A percentile compares a stretch with the other conserved stretches of the same genome.
Conservation (phyloP, 1,140 invertebrate genomes). For the Cydia splendana region DNA sequence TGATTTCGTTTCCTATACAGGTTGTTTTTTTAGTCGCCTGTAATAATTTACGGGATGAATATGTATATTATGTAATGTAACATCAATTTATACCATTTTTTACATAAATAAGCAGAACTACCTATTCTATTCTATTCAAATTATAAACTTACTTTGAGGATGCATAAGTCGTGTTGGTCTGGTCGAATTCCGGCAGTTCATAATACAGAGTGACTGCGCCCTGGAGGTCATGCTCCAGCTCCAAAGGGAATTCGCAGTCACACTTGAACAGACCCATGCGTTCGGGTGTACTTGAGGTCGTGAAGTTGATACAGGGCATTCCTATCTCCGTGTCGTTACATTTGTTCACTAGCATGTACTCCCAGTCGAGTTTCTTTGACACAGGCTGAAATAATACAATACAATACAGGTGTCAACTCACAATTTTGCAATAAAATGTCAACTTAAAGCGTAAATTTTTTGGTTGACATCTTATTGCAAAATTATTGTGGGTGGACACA, state of each 20-base stretch:
- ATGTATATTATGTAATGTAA: no score
- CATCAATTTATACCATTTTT: no score
- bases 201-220: constrained; percentile 18
- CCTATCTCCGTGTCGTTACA: not conserved
- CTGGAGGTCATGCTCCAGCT: not conserved
- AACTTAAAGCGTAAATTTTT: no score
- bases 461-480: no score
- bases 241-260: not conserved
- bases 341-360: not conserved
- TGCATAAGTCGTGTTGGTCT: constrained; percentile 3
- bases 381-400: not conserved
- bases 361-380: not conserved
- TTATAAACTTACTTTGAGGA: not conserved
- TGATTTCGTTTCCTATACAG: no score
- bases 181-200: not conserved
- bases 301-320: not conserved
- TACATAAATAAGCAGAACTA: no score
- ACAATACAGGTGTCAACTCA: no score
- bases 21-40: no score
- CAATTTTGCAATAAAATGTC: no score
- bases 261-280: constrained; percentile 1
- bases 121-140: no score
- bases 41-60: no score
- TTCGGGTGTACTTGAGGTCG: not conserved
- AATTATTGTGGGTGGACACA: no score